Evolutionary conservation across 2,888 invertebrate species (phyloP).

Genomic region (Melieria picta): DNA sequence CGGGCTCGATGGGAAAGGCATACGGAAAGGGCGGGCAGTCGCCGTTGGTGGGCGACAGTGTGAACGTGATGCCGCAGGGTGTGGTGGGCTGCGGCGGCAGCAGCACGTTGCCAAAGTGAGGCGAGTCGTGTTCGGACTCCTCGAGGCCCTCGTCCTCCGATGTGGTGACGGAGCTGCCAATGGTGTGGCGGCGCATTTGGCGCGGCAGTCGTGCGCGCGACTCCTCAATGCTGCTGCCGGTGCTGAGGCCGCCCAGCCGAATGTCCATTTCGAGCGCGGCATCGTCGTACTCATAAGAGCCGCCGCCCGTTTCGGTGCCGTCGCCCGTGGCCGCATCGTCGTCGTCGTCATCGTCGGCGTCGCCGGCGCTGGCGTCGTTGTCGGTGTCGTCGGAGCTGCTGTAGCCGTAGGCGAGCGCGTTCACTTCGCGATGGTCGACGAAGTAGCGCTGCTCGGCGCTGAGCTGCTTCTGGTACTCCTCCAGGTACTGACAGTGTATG

Average conservation of each 20-base stretch:
- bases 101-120: slow-evolving; percentile 65
- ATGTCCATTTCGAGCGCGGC: slow-evolving; percentile 56
- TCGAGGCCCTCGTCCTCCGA: slow-evolving; percentile 68
- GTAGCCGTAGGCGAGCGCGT: slow-evolving; percentile 68
- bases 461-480: slow-evolving; percentile 75
- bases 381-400: slow-evolving; percentile 66
- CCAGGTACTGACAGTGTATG: slow-evolving; percentile 81
- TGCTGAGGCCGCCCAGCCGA: slow-evolving; percentile 50
- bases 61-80: slow-evolving; percentile 73
- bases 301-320: slow-evolving; percentile 32
- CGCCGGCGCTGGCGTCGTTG: slow-evolving; percentile 43
- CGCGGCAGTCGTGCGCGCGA: slow-evolving; percentile 54
- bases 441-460: slow-evolving; percentile 64
- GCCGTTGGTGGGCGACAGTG: slow-evolving; percentile 70
- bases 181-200: slow-evolving; percentile 59
- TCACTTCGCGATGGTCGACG: slow-evolving; percentile 60
- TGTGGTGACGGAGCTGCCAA: slow-evolving; percentile 61
- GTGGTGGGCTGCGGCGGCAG: slow-evolving; percentile 66
- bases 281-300: slow-evolving; percentile 48
- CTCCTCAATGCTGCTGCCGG: slow-evolving; percentile 56
- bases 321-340: slow-evolving; percentile 30
- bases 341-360: slow-evolving; percentile 62
- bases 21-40: slow-evolving; percentile 63
- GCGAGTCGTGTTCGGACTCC: slow-evolving; percentile 66
- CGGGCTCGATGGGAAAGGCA: slow-evolving; percentile 56